Percentiles rank a stretch among this genome's conserved stretches.
phyloP scores from a whole-genome alignment of 1,140 invertebrate species.

The Venturia canescens region DNA sequence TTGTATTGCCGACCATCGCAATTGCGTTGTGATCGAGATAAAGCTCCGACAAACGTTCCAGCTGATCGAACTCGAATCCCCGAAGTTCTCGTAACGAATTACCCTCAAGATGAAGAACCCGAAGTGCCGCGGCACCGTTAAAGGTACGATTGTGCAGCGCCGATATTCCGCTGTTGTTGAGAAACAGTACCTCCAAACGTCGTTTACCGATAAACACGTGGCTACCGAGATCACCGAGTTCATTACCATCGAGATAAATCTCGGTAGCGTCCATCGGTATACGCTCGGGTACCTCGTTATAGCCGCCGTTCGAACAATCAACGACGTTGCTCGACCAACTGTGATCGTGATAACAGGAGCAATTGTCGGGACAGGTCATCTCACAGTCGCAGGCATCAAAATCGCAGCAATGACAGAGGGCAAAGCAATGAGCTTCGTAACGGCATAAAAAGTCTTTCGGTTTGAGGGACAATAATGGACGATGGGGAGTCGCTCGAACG shows the following conservation, averaged over 20 bases:
- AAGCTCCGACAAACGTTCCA: slow-evolving; percentile 88
- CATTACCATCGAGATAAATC: slow-evolving; percentile 94
- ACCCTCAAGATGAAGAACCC: slow-evolving; percentile 89
- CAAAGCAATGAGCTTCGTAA: slow-evolving; percentile 95
- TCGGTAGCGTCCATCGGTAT: slow-evolving; percentile 97
- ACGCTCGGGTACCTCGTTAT: slow-evolving; percentile 87
- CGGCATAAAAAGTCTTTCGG: slow-evolving; percentile 93
- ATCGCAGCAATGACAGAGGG: slow-evolving; percentile 95
- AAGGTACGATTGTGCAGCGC: slow-evolving; percentile 93
- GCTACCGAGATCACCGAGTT: slow-evolving; percentile 89
- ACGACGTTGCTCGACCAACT: slow-evolving; percentile 96
- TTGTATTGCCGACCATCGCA: slow-evolving; percentile 89
- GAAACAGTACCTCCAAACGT: slow-evolving; percentile 89
- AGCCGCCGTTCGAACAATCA: slow-evolving; percentile 89
- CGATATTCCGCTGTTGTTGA: slow-evolving; percentile 92
- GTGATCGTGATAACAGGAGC: slow-evolving; percentile 96
- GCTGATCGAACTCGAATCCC: slow-evolving; percentile 89
- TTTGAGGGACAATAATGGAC: slow-evolving; percentile 89
- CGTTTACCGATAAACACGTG: slow-evolving; percentile 95
- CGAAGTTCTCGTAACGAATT: slow-evolving; percentile 88
- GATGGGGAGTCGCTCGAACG: slow-evolving; percentile 87
- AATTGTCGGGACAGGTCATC: slow-evolving; percentile 96
- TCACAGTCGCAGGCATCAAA: slow-evolving; percentile 97
- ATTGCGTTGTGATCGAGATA: slow-evolving; percentile 93
- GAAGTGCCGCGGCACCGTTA: slow-evolving; percentile 87